Evolutionary conservation across 2,797 vertebrate genomes (phyloP), one percentile per base, ranked within the genome.

Genomic region (Astyanax mexicanus): DNA sequence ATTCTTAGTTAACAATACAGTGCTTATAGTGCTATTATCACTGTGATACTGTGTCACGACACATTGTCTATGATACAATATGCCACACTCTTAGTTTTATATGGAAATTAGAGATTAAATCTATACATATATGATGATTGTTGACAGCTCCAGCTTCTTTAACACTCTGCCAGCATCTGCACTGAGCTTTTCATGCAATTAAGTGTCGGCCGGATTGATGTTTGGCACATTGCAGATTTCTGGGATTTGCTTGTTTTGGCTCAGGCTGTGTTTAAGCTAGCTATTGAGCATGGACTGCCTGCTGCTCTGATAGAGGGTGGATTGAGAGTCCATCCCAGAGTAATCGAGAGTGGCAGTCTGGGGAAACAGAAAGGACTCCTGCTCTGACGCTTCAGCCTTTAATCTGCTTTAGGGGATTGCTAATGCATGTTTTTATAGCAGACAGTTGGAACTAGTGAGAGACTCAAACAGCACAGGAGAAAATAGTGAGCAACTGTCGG

Each of bases 331-430:
- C 64, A 64, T 49, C 10, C 44, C 13, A 23, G 37, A 67, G 61
- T 64, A 78, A 72, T 72, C 17, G 61, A 86, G 78, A 80, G 82
- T 75, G 73, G 73, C 75, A 78, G 84, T 81, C 80, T 84, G 85
- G 86, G 86, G 83, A 90, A 90, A 90, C 87, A 86, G 87, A 91
- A 87, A 88, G 74, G 80, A 84, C 88, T 88, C 89, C 88, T 79
- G 86, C 86, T 85, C 73, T 35, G 82, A 84, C 75, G 80, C 87
- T 90, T 90, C 88, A 93, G 91, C 90, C 86, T 88, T 90, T 93
- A 92, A 93, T 90, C 92, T 92, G 91, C 91, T 93, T 93, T 91
- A 90, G 86, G 81, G 89, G 91, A 92, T 92, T 91, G 88, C 84
- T 82, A 86, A 82, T 80, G 66, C 42, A 23, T 60, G 35, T 89